Evolutionary conservation across 2,113 vertebrate genomes (phyloP), one percentile per base, ranked within the genome.

Genomic region (Trachemys scripta): DNA sequence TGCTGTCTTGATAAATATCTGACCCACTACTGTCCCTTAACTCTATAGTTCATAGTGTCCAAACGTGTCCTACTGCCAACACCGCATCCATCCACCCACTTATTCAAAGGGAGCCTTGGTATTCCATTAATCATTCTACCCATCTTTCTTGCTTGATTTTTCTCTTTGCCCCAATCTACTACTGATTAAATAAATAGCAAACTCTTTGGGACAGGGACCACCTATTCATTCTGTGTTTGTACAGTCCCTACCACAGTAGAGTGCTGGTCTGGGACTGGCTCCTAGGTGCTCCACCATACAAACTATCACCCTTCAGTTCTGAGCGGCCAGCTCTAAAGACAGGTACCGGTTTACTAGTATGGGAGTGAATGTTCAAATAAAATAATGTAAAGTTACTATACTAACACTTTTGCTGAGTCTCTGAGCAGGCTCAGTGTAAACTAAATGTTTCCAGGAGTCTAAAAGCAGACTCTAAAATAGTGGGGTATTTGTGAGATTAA

Each of bases 1-100:
- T n/a, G 1, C 82, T 88, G 29, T 47, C 81, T 31, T 86, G 38
- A 69, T 95, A 57, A 92, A 97, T 93, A 91, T 96, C 94, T 88
- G 85, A 84, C 80, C 87, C 54, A 92, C 87, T 91, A 90, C 92
- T 81, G 50, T 85, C 62, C 56, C 87, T 94, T 84, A 89, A 4
- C 86, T 85, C 6, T 57, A 54, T 13, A 50, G 24, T n/a, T 82
- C 49, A 35, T 86, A 80, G 53, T 80, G 85, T 85, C 87, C 87
- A 78, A 95, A 65, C 50, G n/a, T 1, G 0, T 49, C 65, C 47
- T 78, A 8, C 25, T 87, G 49, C 54, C 79, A 24, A 16, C 8
- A 22, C 11, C 22, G 8, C 62, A 65, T 17, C 29, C 31, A 65
- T 31, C 7, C 29, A 29, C 12, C 35, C 47, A 78, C 20, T 10